A percentile compares a stretch with the other conserved stretches of the same genome.
Conservation (phyloP, 2,797 vertebrate genomes). For the Etheostoma nigrum region DNA sequence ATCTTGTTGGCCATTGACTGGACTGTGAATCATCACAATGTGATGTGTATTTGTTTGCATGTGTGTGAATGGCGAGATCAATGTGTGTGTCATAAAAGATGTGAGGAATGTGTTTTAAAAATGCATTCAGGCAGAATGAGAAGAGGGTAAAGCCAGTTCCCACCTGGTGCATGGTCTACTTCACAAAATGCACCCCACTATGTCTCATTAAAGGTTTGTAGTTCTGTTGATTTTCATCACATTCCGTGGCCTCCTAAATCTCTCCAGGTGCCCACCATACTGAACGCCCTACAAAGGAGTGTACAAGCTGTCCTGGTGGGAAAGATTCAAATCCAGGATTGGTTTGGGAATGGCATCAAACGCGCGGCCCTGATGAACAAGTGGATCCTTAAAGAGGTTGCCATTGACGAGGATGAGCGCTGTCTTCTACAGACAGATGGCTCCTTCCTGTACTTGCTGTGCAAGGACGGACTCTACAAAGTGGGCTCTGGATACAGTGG, state of each 20-base stretch:
- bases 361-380: constrained; percentile 98
- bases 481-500: constrained; percentile 99
- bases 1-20: constrained; percentile 35
- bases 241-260: not conserved
- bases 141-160: not conserved
- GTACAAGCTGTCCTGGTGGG: constrained; percentile 98
- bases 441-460: constrained; percentile 97
- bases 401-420: constrained; percentile 95
- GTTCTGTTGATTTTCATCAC: not conserved
- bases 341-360: constrained; percentile 99
- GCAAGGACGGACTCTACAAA: constrained; percentile 99
- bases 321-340: constrained; percentile 99
- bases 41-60: constrained; percentile 22
- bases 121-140: constrained; percentile 32
- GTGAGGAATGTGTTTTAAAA: constrained; percentile 13
- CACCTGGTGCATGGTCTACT: not conserved
- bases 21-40: constrained; percentile 61
- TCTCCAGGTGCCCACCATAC: constrained; percentile 94
- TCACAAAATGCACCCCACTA: not conserved
- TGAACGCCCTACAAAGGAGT: constrained; percentile 96
- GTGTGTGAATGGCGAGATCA: constrained; percentile 38
- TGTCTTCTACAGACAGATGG: constrained; percentile 98
- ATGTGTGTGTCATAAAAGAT: constrained; percentile 32
- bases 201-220: constrained; percentile 19
- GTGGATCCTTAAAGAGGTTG: constrained; percentile 95